Percentiles rank a stretch among this genome's conserved stretches.
Conservation (phyloP, 2,888 invertebrate genomes). For the Ernsta delagoae region DNA sequence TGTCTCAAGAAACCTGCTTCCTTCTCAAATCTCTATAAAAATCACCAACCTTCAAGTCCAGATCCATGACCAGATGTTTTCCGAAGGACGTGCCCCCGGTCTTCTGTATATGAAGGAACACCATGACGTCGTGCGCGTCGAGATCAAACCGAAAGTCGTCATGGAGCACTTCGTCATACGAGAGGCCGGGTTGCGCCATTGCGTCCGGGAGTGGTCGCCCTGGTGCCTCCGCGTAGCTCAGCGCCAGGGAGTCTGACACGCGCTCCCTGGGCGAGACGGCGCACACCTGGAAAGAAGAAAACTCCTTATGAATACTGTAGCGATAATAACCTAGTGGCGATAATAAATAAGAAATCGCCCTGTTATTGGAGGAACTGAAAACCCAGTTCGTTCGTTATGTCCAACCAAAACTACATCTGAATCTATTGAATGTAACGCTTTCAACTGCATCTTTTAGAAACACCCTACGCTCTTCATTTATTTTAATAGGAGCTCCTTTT, state of each 20-base stretch:
- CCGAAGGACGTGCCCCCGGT: constrained; percentile 99
- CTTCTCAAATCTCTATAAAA: no score
- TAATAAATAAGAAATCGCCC: no score
- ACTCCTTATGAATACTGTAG: no score
- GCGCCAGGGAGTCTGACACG: constrained; percentile 81
- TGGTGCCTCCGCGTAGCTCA: constrained; percentile 79
- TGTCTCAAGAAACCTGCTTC: no score
- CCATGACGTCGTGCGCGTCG: constrained; percentile 98
- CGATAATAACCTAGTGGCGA: no score
- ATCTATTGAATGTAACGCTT: constrained; percentile 7
- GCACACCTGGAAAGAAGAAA: constrained; percentile 88
- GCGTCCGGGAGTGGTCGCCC: constrained; percentile 81
- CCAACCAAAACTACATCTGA: no score
- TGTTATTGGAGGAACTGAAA: no score
- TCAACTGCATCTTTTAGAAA: constrained; percentile 5
- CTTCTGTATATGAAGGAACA: constrained; percentile 99
- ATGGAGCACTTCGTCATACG: constrained; percentile 94
- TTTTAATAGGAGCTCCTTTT: no score
- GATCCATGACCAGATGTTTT: constrained; percentile 96
- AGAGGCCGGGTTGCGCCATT: constrained; percentile 88
- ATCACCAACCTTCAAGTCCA: constrained; percentile 88
- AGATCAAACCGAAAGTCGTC: constrained; percentile 95
- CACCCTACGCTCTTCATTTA: constrained; percentile 8
- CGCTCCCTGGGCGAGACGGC: constrained; percentile 88
- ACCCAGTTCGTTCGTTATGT: no score